Conservation (phyloP, 2,888 invertebrate genomes). For the Drosophila parthenogenetica region DNA sequence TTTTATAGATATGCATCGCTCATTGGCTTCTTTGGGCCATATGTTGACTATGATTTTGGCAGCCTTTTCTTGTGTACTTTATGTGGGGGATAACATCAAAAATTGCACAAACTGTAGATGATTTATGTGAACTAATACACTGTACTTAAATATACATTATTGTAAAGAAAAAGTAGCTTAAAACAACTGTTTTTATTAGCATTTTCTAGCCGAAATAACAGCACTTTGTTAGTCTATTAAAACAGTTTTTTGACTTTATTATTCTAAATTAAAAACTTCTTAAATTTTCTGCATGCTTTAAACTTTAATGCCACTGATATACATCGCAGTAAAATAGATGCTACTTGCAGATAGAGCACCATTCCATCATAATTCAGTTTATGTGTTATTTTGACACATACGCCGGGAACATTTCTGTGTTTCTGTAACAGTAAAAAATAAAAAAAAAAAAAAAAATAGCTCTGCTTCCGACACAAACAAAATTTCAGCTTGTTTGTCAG, state of each 20-base stretch:
- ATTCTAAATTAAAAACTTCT: too few species aligned
- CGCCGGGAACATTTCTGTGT: slow-evolving; percentile 13
- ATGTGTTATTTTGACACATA: slow-evolving; percentile 23
- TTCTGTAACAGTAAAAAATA: background rate
- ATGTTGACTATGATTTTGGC: slow-evolving; percentile 32
- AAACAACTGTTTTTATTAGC: too few species aligned
- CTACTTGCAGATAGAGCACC: background rate
- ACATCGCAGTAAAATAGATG: background rate
- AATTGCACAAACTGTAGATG: slow-evolving; percentile 48
- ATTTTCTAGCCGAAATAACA: background rate
- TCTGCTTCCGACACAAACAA: slow-evolving; percentile 13
- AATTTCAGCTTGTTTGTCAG: slow-evolving; percentile 33
- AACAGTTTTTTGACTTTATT: background rate
- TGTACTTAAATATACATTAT: background rate
- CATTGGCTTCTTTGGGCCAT: slow-evolving; percentile 15
- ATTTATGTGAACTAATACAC: slow-evolving; percentile 8
- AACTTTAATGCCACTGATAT: background rate
- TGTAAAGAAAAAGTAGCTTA: too few species aligned
- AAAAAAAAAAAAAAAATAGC: slow-evolving; percentile 8
- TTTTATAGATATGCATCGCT: slow-evolving; percentile 60
- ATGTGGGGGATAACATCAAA: slow-evolving; percentile 48
- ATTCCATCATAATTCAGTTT: slow-evolving; percentile 24
- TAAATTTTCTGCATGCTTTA: too few species aligned
- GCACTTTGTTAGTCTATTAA: background rate
- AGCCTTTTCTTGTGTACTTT: slow-evolving; percentile 21